Evolutionary conservation across 2,888 invertebrate species (phyloP), one percentile per base, ranked within the genome.

Genomic region (Nasonia oneida): DNA sequence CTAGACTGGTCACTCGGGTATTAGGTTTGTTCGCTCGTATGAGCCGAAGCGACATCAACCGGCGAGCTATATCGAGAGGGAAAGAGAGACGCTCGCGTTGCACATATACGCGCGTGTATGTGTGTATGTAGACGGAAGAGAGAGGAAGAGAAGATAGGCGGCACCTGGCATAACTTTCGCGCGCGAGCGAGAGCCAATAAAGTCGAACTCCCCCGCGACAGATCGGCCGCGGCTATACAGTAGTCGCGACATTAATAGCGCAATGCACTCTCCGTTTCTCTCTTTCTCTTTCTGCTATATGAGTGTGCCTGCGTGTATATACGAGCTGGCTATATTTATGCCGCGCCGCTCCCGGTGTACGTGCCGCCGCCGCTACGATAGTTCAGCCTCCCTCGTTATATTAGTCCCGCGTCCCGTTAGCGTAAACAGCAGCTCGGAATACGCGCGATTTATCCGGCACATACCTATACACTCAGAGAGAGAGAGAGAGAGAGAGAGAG

Each of bases 1-100:
- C 82, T 87, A 86, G 88, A 86, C 84, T 87, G 87, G 83, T 83
- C 86, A 86, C 84, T 84, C 84, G 86, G 80, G 85, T 83, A 87
- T 87, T 88, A 87, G 86, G 85, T 84, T 83, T 83, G 84, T 57
- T 80, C 71, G 76, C 33, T 76, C 75, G 77, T n/a, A 74, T 67
- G 73, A 77, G 77, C n/a, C 57, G n/a, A 77, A n/a, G 15, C 29
- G 74, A 77, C 39, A 29, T n/a, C n/a, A 15, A 6, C 18, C n/a
- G 29, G 50, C 5, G 37, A 61, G 18, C 18, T 61, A 61, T 8
- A 61, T 6, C 29, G 33, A 39, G 39, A 39, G 39, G 18, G 37
- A 70, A 18, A 70, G 37, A 70, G 23, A 29, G 67, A 67, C 23
- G 23, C 1, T 3, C 1, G 12, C 2, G 29, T 64, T 47, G 12